Evolutionary conservation across 1,140 invertebrate genomes (phyloP), one percentile per base, ranked within the genome.

Genomic region (Hyles vespertilio): DNA sequence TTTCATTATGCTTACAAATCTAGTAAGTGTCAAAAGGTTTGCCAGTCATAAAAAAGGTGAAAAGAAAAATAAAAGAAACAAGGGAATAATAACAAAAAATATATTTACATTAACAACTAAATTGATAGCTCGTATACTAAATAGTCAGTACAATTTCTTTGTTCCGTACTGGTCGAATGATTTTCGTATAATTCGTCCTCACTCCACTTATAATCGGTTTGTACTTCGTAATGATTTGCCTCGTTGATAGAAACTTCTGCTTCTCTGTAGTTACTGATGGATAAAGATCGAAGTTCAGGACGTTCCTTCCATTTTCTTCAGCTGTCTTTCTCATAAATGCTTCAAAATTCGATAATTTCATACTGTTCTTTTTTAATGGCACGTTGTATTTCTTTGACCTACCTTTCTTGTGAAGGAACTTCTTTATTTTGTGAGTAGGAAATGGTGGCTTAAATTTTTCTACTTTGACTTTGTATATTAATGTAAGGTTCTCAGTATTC

Each of bases 291-390:
- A 50, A 32, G 4, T 50, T 61, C 33, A 75, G 64, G n/a, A 63
- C 33, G 3, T 63, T 48, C 4, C 54, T 32, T 0, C 65, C 61
- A 8, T 73, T 76, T 8, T 74, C 75, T 11, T 76, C 70, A 0
- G 69, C 66, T 45, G 73, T 51, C 47, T 78, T 84, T 11, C 81
- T 67, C 32, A 82, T 40, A 9, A 80, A 65, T 8, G 81, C 67
- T 57, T 87, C 84, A 40, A 83, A 84, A 46, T 77, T 81, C 3
- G 84, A 87, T 11, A 85, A 48, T 49, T 80, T 87, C 82, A 87
- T 84, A 36, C 68, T 87, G 10, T 80, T 76, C 57, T 79, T 83
- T 54, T 87, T 87, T 40, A 87, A 63, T 0, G 84, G 84, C n/a
- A 87, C 69, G 2, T 81, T 85, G 43, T 77, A 87, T 49, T 84